A percentile compares a stretch with the other conserved stretches of the same genome.
These are phyloP conservation scores for Neelides sp. DNA, from an alignment of 1,140 invertebrate species.

Conservation along the genomic window DNA sequence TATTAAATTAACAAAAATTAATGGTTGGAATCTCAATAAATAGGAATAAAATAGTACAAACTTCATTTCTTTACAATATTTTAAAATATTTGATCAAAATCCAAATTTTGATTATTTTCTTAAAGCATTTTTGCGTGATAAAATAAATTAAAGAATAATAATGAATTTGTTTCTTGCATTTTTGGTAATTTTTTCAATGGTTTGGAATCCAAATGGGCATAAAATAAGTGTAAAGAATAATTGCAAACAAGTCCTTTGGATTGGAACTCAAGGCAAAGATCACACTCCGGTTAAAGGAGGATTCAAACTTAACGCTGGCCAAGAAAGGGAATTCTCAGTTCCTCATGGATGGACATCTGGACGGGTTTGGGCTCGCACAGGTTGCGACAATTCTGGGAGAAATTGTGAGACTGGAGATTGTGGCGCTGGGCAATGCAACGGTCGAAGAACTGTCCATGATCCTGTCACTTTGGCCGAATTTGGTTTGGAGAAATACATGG, in stretches of 20 bases:
- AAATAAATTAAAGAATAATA: too few relatives aligned
- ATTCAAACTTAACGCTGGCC: slow-evolving; percentile 9
- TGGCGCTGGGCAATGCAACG: slow-evolving; percentile 25
- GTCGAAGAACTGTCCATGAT: slow-evolving; percentile 27
- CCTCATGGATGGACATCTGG: slow-evolving; percentile 29
- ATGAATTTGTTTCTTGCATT: too few relatives aligned
- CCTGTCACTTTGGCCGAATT: slow-evolving; percentile 34
- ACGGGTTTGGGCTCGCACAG: slow-evolving; percentile 33
- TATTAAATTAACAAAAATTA: too few relatives aligned
- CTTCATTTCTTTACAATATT: too few relatives aligned
- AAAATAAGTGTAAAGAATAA: slow-evolving; percentile 29
- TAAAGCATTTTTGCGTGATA: too few relatives aligned
- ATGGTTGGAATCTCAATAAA: too few relatives aligned
- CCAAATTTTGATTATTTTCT: too few relatives aligned
- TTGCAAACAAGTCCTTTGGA: slow-evolving; percentile 20
- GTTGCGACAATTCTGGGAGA: slow-evolving; percentile 26
- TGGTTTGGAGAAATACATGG: slow-evolving; percentile 28
- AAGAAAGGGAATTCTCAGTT: slow-evolving; percentile 12
- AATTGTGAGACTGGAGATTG: slow-evolving; percentile 34
- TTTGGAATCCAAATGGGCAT: too few relatives aligned
- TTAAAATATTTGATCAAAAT: too few relatives aligned
- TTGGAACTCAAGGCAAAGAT: slow-evolving; percentile 16
- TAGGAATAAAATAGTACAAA: too few relatives aligned
- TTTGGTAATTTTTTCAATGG: too few relatives aligned
- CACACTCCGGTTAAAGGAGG: slow-evolving; percentile 14